Base-by-base conservation (phyloP, 1,140 invertebrate species). In the Drosophila guanche region DNA sequence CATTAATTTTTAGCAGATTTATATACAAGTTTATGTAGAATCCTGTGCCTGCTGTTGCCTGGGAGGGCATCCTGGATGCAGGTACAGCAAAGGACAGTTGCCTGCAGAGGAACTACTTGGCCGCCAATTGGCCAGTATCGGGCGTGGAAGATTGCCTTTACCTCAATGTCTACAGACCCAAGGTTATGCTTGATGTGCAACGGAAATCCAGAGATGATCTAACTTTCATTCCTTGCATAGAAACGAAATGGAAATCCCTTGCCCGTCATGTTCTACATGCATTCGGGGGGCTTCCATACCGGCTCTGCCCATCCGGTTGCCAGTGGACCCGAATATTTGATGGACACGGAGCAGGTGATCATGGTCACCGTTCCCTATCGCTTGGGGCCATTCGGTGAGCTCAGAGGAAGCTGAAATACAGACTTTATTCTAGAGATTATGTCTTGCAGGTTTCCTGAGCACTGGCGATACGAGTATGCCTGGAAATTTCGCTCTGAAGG, bases 221-320 rank as follows among this genome's bases (percentile, higher is more conserved):
- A n/a, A 51, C 16, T 8, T 1, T 5, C 1, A 20, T 23, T 10
- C 1, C 16, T 20, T 0, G 3, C 14, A 12, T 8, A 79, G 56
- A 4, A 47, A 16, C 37, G 14, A 7, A 12, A 12, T 48, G 42
- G 20, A 2, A 16, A 22, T 41, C 42, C 20, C 2, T 46, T 90
- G 41, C 93, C 94, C 0, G 94, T 95, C 0, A 92, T 95, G 91
- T 83, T 95, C 1, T 95, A 92, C 71, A 92, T 95, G 20, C 93
- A 95, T 75, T 93, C 93, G 4, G 94, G 95, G 27, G 92, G 91
- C 14, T 93, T 94, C 53, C 79, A 91, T 12, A 55, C 61, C 37
- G 93, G 93, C 5, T 92, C 92, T 29, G 52, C 60, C 5, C 52
- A 74, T 29, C 89, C 85, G 0, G 54, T 65, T 58, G 12, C 22